These are phyloP conservation scores for Gasteruption jaculator DNA, from an alignment of 2,888 invertebrate genomes.

Conservation along the genomic window DNA sequence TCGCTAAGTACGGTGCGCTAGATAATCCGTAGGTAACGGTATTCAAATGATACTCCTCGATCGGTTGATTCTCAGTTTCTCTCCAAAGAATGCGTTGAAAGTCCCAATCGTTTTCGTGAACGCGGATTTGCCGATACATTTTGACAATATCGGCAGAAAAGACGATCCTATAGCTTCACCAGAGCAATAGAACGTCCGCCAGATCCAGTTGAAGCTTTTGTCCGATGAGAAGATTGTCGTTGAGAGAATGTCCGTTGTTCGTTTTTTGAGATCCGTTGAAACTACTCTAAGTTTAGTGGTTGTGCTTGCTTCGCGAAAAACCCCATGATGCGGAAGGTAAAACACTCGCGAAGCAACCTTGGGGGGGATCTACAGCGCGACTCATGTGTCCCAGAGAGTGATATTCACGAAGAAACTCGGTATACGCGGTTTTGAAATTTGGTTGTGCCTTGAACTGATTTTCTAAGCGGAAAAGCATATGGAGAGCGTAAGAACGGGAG, in stretches of 20 bases:
- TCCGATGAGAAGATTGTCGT: conserved; percentile 6
- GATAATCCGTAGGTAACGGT: no score
- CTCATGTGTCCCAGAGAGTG: conserved; percentile 15
- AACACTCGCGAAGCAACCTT: conserved; percentile 1
- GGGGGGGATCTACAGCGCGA: conserved; percentile 1
- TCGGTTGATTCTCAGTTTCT: no score
- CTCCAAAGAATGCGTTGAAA: no score
- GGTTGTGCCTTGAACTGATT: conserved; percentile 6
- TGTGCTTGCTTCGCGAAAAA: conserved; percentile 8
- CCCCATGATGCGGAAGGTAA: conserved; percentile 14
- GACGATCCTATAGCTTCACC: conserved; percentile 11
- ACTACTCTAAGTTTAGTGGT: conserved; percentile 12
- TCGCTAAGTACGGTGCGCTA: no score
- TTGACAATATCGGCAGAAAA: conserved; percentile 13
- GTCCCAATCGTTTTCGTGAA: conserved; percentile 13
- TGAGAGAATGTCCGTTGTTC: conserved; percentile 4
- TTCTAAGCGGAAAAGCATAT: conserved; percentile 10
- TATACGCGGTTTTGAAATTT: conserved; percentile 10
- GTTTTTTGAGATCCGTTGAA: no score
- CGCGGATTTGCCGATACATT: conserved; percentile 15
- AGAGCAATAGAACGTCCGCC: conserved; percentile 9
- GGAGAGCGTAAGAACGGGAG: conserved; percentile 4
- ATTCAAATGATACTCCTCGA: no score
- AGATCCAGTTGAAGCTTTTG: conserved; percentile 11
- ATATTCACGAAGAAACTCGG: conserved; percentile 15